Evolutionary conservation across 2,888 invertebrate species (phyloP).

Genomic region (Ichneumoninae sp.): DNA sequence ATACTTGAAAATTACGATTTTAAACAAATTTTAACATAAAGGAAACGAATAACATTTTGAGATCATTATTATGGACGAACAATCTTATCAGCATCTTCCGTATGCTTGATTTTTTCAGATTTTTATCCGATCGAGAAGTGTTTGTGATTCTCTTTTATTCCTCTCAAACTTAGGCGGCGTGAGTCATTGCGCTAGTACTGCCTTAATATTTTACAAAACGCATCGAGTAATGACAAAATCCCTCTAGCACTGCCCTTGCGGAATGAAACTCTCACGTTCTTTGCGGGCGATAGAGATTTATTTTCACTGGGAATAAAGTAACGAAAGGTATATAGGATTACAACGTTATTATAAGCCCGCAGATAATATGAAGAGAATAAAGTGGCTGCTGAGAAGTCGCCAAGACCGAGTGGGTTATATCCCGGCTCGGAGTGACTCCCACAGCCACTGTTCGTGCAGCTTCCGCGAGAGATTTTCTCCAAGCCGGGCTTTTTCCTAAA

Average conservation of each 20-base stretch:
- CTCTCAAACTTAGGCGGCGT: no score
- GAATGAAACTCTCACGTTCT: background rate
- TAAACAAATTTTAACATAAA: no score
- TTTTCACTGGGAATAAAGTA: background rate
- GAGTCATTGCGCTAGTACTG: no score
- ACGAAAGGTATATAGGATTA: constrained; percentile 51
- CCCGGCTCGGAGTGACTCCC: constrained; percentile 14
- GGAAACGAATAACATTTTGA: no score
- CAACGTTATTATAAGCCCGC: constrained; percentile 44
- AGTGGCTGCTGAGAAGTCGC: constrained; percentile 33
- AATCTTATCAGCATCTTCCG: no score
- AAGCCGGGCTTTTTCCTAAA: constrained; percentile 15
- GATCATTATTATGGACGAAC: no score
- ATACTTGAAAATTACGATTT: no score
- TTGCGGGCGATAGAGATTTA: constrained; percentile 17
- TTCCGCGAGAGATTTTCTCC: constrained; percentile 14
- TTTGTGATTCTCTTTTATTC: no score
- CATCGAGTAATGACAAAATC: background rate
- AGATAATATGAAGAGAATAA: constrained; percentile 38
- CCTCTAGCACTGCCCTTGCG: background rate
- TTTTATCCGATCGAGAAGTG: no score
- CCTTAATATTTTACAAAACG: background rate
- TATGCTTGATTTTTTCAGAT: no score
- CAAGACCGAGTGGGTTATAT: constrained; percentile 52
- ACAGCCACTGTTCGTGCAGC: background rate